A percentile compares a stretch with the other conserved stretches of the same genome.
Conservation (phyloP, 2,113 vertebrate genomes). For the Albula goreensis region DNA sequence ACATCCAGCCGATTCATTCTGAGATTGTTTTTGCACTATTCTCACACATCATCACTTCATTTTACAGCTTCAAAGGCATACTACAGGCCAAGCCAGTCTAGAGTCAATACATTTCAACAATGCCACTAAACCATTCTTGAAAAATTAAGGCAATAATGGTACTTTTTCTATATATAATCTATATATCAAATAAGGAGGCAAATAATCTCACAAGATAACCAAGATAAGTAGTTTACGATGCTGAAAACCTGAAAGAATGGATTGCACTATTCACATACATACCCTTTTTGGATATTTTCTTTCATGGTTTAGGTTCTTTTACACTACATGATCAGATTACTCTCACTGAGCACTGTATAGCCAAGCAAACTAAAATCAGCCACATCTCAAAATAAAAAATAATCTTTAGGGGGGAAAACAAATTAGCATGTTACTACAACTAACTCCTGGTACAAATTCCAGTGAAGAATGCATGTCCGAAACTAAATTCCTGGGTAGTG, state of each 20-base stretch:
- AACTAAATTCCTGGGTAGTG: neutral
- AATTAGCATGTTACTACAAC: too few relatives aligned
- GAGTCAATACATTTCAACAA: neutral
- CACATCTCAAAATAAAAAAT: neutral
- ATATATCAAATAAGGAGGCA: neutral
- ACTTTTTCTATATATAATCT: neutral
- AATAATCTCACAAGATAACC: neutral
- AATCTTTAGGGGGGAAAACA: neutral
- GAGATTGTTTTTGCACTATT: neutral
- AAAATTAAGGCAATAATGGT: neutral
- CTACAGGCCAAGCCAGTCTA: neutral
- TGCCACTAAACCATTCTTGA: neutral
- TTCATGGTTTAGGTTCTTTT: neutral
- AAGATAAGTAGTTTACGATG: neutral
- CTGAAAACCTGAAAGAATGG: neutral
- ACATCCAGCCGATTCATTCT: neutral
- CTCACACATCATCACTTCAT: neutral
- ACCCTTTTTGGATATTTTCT: neutral
- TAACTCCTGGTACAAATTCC: too few relatives aligned
- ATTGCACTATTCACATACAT: neutral
- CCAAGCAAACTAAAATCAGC: conserved; percentile 33
- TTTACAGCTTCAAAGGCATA: neutral
- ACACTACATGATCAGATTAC: conserved; percentile 27
- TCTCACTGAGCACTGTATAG: conserved; percentile 11
- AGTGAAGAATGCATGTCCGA: too few relatives aligned